Base-by-base conservation (phyloP, 2,888 invertebrate genomes). In the Tenthredo livida region DNA sequence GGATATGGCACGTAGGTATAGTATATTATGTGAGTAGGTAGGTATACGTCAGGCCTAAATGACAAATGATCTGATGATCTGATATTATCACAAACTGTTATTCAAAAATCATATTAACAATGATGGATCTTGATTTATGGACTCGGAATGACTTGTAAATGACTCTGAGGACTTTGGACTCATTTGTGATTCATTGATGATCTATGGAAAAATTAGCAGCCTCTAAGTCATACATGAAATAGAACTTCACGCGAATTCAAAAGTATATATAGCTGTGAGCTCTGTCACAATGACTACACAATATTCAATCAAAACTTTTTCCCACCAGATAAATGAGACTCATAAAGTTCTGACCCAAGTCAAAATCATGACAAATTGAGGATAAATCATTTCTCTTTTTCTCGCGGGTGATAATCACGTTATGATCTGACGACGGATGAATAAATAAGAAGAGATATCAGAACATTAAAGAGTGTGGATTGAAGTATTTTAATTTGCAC, bases 401-500 rank as follows among this genome's bases (percentile, higher is more conserved):
- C n/a, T n/a, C 54, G n/a, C 6, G 7, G 7, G 7, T n/a, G n/a
- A 54, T n/a, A 54, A n/a, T 54, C 54, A 54, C 54, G 54, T n/a
- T n/a, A 54, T 54, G n/a, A 54, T n/a, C n/a, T 17, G n/a, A 17
- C n/a, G n/a, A 54, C n/a, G 54, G 17, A n/a, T 54, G 54, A n/a
- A n/a, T 7, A 54, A 54, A n/a, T n/a, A 54, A 54, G 7, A 7
- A 54, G 17, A n/a, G 54, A 54, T 54, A 54, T n/a, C 40, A 12
- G 33, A 33, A 33, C 7, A 33, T 25, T 15, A 33, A 29, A 2
- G 33, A 77, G 50, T 50, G 50, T 15, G 29, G n/a, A 77, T 17
- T 17, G 29, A 50, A 47, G 54, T 10, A 77, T 33, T 75, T 75
- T 54, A 33, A 29, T 33, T 25, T 54, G 77, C 77, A 77, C 47